Base-by-base conservation (phyloP, 2,797 vertebrate genomes). In the Eospalax fontanierii region DNA sequence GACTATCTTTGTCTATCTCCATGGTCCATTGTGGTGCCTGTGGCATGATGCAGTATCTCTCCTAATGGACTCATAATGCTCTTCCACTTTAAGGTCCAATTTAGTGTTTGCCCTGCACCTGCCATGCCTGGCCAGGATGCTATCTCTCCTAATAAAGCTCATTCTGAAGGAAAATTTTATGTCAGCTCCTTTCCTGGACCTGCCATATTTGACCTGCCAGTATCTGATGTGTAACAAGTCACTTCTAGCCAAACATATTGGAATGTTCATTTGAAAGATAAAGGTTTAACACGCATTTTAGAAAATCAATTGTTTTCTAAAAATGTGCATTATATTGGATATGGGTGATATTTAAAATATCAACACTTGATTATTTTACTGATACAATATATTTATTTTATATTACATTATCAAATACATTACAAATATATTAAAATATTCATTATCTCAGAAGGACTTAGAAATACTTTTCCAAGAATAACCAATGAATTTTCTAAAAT, bases 291-390 rank as follows among this genome's bases (percentile, higher is more conserved):
- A 61, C 59, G 10, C n/a, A 59, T 94, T 89, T 80, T 82, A 92
- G 2, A 82, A 94, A 96, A 79, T 57, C 18, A 93, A 68, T 2
- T 84, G 24, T 78, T 89, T 19, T 70, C 15, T 73, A 1, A 70
- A 68, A 5, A 2, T 82, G 68, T 94, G 59, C 1, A 84, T 76
- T 88, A 35, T 54, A 87, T 83, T 87, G 87, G 1, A 16, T 89
- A 4, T 65, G 40, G 21, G 50, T 57, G 33, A 61, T 73, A 81
- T 93, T 79, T 90, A 74, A 61, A 86, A 83, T 70, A 66, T 61
- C 35, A 94, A 75, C 8, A 86, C 85, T 94, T 74, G 22, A 92
- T 93, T 84, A 80, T 68, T 89, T 94, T 75, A 63, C 65, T 89
- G 11, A 38, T 50, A 83, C 15, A 95, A 66, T 1, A 71, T 80